Base-by-base conservation (phyloP, 2,888 invertebrate species). In the Lycaena phlaeas region DNA sequence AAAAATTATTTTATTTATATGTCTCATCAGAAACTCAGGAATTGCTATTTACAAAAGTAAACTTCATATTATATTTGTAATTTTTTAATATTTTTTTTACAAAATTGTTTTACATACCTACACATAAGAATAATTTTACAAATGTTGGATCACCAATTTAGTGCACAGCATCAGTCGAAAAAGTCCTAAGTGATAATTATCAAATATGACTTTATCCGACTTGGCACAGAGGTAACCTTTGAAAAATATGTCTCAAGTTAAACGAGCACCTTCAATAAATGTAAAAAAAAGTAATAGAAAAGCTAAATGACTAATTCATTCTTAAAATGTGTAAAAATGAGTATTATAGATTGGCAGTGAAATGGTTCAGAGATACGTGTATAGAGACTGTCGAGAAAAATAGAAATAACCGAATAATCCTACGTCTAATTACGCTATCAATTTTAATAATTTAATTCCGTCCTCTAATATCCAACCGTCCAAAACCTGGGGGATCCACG, bases 201-300 rank as follows among this genome's bases (percentile, higher is more conserved):
- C 29, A 43, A 43, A 37, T 36, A 34, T 51, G 45, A 54, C 51
- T 54, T 50, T 43, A 44, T 40, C 30, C 47, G 42, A 50, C 45
- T 44, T 39, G 44, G 44, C 46, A 49, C 43, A 44, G 42, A 46
- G 58, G 67, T 65, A 70, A 71, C 68, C 67, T 64, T 68, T 68
- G 63, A 64, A 67, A 69, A 65, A 61, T 57, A 45, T 41, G 41
- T 48, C 49, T 53, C 41, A 44, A 41, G 14, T 14, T 34, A 41
- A 36, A 38, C 40, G 40, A 36, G 46, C n/a, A n/a, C n/a, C n/a
- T n/a, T n/a, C n/a, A n/a, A n/a, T n/a, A n/a, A n/a, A 45, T 43
- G 41, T 45, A 38, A n/a, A n/a, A n/a, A n/a, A n/a, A n/a, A n/a
- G n/a, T n/a, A n/a, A n/a, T n/a, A n/a, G n/a, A n/a, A n/a, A n/a